Percentiles rank a stretch among this genome's conserved stretches.
Evolutionary conservation across 2,888 invertebrate genomes (phyloP).

Genomic region (Anoplius nigerrimus): DNA sequence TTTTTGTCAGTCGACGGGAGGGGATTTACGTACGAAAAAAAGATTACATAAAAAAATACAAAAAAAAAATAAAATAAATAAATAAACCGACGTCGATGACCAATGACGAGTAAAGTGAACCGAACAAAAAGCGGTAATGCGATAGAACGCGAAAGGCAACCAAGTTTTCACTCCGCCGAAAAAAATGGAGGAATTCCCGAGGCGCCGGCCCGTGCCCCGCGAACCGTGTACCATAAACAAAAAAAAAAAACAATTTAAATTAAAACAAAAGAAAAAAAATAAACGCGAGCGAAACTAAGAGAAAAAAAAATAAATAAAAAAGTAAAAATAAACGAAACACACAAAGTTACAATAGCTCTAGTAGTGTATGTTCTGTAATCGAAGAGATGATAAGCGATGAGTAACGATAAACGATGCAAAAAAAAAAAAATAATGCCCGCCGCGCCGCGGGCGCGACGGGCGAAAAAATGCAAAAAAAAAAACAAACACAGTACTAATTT

Average conservation of each 20-base stretch:
- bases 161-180: too few relatives aligned
- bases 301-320: constrained; percentile 47
- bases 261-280: constrained; percentile 54
- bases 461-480: constrained; percentile 65
- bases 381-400: constrained; percentile 56
- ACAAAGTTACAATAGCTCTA: constrained; percentile 72
- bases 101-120: constrained; percentile 8
- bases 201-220: constrained; percentile 69
- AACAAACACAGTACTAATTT: constrained; percentile 73
- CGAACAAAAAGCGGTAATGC: not conserved
- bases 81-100: constrained; percentile 4
- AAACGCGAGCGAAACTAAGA: constrained; percentile 36
- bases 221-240: constrained; percentile 72
- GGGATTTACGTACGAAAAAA: constrained; percentile 13
- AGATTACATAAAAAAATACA: constrained; percentile 19
- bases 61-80: constrained; percentile 22
- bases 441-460: constrained; percentile 57
- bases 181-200: constrained; percentile 61
- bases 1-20: constrained; percentile 43
- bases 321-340: constrained; percentile 53
- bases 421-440: constrained; percentile 56
- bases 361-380: constrained; percentile 76
- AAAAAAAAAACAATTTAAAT: constrained; percentile 61
- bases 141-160: not conserved
- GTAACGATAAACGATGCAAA: constrained; percentile 49